These are phyloP conservation scores for Corythucha ciliata DNA, from an alignment of 2,888 invertebrate genomes.

Conservation along the genomic window DNA sequence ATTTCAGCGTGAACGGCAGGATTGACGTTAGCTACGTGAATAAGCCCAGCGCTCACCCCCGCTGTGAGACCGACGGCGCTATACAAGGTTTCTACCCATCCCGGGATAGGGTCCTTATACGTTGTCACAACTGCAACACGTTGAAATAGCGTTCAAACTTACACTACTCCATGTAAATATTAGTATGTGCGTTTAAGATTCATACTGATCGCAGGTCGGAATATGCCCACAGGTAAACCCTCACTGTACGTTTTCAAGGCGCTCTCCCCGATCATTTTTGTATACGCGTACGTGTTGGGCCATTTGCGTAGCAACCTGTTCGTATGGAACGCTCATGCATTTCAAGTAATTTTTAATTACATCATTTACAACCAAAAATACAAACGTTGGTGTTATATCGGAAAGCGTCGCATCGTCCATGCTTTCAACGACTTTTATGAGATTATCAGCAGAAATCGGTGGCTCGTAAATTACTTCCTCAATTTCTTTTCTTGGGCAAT, in stretches of 20 bases:
- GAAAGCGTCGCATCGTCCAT: conserved; percentile 16
- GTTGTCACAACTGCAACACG: conserved; percentile 36
- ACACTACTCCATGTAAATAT: not conserved
- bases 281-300: conserved; percentile 81
- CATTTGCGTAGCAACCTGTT: conserved; percentile 44
- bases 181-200: not conserved
- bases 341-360: not conserved
- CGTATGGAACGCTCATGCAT: not conserved
- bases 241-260: conserved; percentile 51
- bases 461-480: conserved; percentile 25
- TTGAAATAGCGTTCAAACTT: not conserved
- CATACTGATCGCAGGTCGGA: conserved; percentile 69
- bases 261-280: conserved; percentile 74
- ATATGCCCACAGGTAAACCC: conserved; percentile 62
- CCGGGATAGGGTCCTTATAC: conserved; percentile 40
- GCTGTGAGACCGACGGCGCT: conserved; percentile 46
- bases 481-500: conserved; percentile 31
- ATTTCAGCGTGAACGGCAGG: conserved; percentile 45
- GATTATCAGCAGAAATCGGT: conserved; percentile 21
- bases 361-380: not conserved
- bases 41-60: conserved; percentile 44
- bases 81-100: conserved; percentile 52
- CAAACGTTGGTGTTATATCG: conserved; percentile 20
- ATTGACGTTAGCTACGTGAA: conserved; percentile 46
- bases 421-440: conserved; percentile 25